Percentiles rank a stretch among this genome's conserved stretches.
Conservation (phyloP, 2,113 vertebrate species). For the Phaetusa simplex region DNA sequence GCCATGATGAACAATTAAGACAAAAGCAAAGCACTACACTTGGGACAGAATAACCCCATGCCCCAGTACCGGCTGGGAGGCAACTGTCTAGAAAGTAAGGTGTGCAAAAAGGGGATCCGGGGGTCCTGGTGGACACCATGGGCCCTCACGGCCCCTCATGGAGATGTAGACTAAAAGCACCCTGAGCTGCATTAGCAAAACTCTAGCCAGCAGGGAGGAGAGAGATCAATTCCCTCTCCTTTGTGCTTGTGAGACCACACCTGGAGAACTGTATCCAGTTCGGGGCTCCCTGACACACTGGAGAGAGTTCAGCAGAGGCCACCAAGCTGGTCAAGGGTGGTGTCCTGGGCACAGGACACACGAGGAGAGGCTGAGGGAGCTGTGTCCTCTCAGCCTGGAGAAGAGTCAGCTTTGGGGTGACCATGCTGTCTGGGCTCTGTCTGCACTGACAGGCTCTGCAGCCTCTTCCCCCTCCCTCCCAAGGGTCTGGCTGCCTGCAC, state of each 20-base stretch:
- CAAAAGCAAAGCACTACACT: neutral
- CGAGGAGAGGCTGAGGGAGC: neutral
- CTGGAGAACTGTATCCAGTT: neutral
- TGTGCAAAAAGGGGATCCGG: neutral
- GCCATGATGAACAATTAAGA: neutral
- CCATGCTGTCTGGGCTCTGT: neutral
- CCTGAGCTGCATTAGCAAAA: neutral
- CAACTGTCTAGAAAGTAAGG: neutral
- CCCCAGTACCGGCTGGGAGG: neutral
- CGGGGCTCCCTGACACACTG: neutral
- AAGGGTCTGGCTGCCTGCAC: neutral
- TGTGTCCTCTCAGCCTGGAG: neutral
- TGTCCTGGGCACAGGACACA: neutral
- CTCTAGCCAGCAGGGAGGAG: neutral
- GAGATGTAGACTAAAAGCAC: neutral
- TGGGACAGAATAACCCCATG: neutral
- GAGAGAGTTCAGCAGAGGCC: neutral
- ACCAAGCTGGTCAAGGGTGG: neutral
- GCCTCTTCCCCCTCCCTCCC: no score
- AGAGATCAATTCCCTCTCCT: neutral
- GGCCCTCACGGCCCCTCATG: fast-evolving
- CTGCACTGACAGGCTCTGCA: neutral
- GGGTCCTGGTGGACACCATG: neutral
- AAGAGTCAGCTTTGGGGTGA: neutral
- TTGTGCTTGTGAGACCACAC: neutral